Evolutionary conservation across 2,113 vertebrate genomes (phyloP).

Genomic region (Syngnathus typhle): DNA sequence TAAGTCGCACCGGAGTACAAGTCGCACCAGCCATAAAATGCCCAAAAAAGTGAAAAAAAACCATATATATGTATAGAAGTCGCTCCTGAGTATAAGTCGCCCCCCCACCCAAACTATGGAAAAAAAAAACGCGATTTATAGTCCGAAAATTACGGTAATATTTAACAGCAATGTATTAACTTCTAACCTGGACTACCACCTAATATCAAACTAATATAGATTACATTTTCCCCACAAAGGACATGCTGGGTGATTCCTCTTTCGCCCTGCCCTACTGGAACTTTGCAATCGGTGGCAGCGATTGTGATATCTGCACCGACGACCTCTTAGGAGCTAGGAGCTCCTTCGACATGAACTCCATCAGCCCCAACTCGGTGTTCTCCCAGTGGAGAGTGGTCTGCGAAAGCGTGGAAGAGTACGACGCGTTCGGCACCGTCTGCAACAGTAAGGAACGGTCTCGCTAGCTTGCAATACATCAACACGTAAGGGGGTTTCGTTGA

Average conservation of each 20-base stretch:
- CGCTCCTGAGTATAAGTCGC: no score
- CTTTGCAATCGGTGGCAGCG: constrained; percentile 87
- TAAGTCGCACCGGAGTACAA: no score
- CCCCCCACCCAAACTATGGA: no score
- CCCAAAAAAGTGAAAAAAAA: no score
- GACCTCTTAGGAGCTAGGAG: constrained; percentile 88
- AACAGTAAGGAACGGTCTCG: constrained; percentile 78
- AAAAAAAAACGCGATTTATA: no score
- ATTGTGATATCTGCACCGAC: constrained; percentile 88
- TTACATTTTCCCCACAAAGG: constrained; percentile 56
- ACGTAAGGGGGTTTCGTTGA: constrained; percentile 29
- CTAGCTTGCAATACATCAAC: neutral
- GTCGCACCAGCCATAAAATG: no score
- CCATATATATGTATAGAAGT: no score
- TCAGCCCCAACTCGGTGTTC: constrained; percentile 88
- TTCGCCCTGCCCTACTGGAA: constrained; percentile 96
- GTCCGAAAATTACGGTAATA: no score
- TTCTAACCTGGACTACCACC: neutral
- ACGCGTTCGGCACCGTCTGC: constrained; percentile 87
- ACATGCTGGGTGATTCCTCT: constrained; percentile 80
- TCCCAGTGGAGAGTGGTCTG: constrained; percentile 88
- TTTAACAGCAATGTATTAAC: neutral
- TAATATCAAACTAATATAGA: neutral
- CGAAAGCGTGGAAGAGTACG: constrained; percentile 86
- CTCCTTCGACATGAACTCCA: constrained; percentile 76